These are phyloP conservation scores for Pedionomus torquatus DNA, from an alignment of 2,113 vertebrate species.

Conservation along the genomic window DNA sequence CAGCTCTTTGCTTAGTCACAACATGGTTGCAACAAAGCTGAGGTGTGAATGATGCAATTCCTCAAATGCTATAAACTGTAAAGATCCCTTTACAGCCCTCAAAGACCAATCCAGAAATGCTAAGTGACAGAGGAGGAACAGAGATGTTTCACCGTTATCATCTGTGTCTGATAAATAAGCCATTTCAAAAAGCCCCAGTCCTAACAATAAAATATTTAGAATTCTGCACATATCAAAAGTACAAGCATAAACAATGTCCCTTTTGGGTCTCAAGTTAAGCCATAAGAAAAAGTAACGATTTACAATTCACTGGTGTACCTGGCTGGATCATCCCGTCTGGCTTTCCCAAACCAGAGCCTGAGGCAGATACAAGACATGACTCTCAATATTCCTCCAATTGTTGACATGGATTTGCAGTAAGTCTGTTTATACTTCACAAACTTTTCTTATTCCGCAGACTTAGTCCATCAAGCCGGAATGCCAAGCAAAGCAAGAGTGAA, in stretches of 20 bases:
- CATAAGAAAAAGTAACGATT: not conserved
- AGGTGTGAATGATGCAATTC: not conserved
- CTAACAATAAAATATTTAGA: not conserved
- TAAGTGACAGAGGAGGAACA: not conserved
- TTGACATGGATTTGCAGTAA: not conserved
- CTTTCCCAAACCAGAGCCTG: not conserved
- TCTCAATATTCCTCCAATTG: not conserved
- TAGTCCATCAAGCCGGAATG: not conserved
- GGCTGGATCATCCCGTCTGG: not conserved
- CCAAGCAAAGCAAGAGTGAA: not conserved
- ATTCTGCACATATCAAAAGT: not conserved
- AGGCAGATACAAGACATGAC: not conserved
- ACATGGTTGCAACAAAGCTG: not conserved
- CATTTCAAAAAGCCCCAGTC: not conserved
- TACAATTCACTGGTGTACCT: not conserved
- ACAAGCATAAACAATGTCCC: not conserved
- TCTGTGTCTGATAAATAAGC: not conserved
- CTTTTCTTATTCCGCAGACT: not conserved
- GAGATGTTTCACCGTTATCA: not conserved
- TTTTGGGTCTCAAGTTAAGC: not conserved
- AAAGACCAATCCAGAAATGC: not conserved
- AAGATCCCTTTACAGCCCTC: not conserved
- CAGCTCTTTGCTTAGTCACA: not conserved
- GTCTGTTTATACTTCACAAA: not conserved
- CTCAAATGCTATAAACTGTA: not conserved